Base-by-base conservation (phyloP, 2,888 invertebrate genomes). In the Physocephala rufipes region DNA sequence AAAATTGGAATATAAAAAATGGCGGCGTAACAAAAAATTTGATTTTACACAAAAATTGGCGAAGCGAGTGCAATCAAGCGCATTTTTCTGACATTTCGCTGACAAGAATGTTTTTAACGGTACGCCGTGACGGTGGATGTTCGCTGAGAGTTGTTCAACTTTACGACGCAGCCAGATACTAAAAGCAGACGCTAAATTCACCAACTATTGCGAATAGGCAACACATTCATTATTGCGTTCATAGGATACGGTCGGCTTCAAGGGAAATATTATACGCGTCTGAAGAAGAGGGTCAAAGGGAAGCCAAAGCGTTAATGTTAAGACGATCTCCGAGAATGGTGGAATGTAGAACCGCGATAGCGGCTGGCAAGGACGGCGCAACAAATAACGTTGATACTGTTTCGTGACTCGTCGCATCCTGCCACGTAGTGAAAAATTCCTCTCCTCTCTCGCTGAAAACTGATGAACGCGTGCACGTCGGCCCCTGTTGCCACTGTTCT, bases 41-140 rank as follows among this genome's bases (percentile, higher is more conserved):
- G 58, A 28, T 58, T 67, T 36, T 43, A 47, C 26, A 49, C 9
- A 61, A 67, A 49, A 67, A 66, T 66, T 53, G 21, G 24, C 24
- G 58, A 67, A 62, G 62, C 49, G 62, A 28, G 61, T 51, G 68
- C 68, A 68, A 68, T 68, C 61, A 68, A 62, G 68, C 61, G 68
- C 21, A 43, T 21, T 21, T 65, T 71, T 62, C 63, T 62, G 62
- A 66, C 55, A 28, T 67, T 62, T 67, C 36, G 66, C 71, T 71
- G 71, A 62, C 71, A 55, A 58, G 53, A 63, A 55, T 67, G 71
- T 67, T 67, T 71, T 62, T 66, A 62, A 66, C 36, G 66, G 26
- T 66, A 21, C 61, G 21, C n/a, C n/a, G n/a, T n/a, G n/a, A n/a
- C n/a, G n/a, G n/a, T n/a, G n/a, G n/a, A n/a, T n/a, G n/a, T n/a